Evolutionary conservation across 2,113 vertebrate species (phyloP).

Genomic region (Antigone vipio): DNA sequence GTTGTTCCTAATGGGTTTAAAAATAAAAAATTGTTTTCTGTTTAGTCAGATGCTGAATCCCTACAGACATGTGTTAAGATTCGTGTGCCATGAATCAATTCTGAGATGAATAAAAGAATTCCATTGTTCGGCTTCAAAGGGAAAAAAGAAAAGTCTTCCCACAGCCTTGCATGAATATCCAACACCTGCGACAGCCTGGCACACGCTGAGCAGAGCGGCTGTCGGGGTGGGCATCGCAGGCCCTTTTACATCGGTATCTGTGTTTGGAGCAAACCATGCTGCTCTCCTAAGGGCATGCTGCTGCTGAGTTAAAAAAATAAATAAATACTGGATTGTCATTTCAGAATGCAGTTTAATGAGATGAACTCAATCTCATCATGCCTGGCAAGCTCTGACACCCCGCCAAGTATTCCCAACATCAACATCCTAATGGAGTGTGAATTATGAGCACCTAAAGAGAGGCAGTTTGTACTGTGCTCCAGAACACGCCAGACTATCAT

Average conservation of each 20-base stretch:
- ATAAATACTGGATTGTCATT: background rate
- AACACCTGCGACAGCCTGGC: background rate
- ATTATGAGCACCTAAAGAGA: slow-evolving; percentile 50
- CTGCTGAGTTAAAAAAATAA: background rate
- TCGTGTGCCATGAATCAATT: background rate
- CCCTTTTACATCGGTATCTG: background rate
- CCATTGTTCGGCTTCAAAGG: background rate
- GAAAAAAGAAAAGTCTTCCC: background rate
- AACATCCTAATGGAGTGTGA: slow-evolving; percentile 42
- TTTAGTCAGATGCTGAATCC: slow-evolving; percentile 25
- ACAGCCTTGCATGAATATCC: background rate
- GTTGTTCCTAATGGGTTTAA: background rate
- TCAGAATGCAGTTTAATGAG: slow-evolving; percentile 7
- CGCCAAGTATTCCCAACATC: slow-evolving; percentile 23
- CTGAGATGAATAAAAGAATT: background rate
- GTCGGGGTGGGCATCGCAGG: background rate
- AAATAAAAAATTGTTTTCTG: background rate
- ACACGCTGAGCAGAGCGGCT: background rate
- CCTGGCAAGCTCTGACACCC: slow-evolving; percentile 18
- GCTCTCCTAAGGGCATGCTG: background rate
- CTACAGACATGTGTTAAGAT: background rate
- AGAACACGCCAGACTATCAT: slow-evolving; percentile 23
- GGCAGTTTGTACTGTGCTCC: slow-evolving; percentile 40
- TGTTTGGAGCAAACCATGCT: background rate
- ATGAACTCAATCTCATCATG: slow-evolving; percentile 17